A percentile compares a stretch with the other conserved stretches of the same genome.
Evolutionary conservation across 2,888 invertebrate genomes (phyloP).

Genomic region (Nysson spinosus): DNA sequence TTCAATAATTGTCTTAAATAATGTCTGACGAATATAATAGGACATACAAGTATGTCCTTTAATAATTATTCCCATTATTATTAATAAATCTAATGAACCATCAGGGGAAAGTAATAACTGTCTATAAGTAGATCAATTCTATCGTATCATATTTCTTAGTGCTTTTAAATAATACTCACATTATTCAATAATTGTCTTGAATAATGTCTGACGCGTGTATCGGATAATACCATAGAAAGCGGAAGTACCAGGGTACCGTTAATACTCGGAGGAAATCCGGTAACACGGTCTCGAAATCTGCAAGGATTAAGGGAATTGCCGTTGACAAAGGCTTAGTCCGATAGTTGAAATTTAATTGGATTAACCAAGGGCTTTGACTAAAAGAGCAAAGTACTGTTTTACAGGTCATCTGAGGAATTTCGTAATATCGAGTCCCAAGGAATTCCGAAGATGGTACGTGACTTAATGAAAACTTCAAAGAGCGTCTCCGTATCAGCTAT

Average conservation of each 20-base stretch:
- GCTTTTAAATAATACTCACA: too few species aligned
- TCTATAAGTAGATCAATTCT: too few species aligned
- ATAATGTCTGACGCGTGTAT: not conserved
- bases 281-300: constrained; percentile 4
- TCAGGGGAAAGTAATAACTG: too few species aligned
- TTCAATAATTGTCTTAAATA: too few species aligned
- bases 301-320: constrained; percentile 2
- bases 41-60: too few species aligned
- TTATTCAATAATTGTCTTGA: not conserved
- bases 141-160: too few species aligned
- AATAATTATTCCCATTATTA: too few species aligned
- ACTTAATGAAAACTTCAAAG: too few species aligned
- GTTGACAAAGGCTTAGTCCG: constrained; percentile 10
- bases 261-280: not conserved
- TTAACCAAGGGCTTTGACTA: constrained; percentile 9
- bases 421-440: not conserved
- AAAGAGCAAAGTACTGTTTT: not conserved
- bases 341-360: constrained; percentile 14
- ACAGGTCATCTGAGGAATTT: not conserved
- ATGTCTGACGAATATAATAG: too few species aligned
- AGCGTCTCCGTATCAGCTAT: too few species aligned
- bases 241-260: not conserved
- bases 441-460: too few species aligned
- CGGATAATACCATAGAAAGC: not conserved
- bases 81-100: too few species aligned